Percentiles rank a stretch among this genome's conserved stretches.
phyloP scores from a whole-genome alignment of 64 coral and sea anemone genomes.

The Pocillopora damicornis region DNA sequence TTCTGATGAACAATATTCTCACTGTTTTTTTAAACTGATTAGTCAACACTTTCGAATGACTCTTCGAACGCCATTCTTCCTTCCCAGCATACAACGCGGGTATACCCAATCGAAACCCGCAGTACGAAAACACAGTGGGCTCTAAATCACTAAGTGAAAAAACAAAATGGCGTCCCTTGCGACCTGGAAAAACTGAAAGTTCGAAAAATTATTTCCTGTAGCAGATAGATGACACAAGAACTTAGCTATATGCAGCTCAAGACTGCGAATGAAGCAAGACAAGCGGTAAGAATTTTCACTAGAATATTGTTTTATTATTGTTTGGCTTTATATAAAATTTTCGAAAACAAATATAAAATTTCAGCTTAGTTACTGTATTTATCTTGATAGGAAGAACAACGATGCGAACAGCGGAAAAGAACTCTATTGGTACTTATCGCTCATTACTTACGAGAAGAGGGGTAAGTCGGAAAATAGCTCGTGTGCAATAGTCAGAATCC shows the following conservation, averaged over 20 bases:
- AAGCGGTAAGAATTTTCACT: conserved; percentile 51
- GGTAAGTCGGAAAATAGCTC: conserved; percentile 35
- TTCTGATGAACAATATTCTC: conserved; percentile 16
- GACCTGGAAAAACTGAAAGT: conserved; percentile 1
- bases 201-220: background rate
- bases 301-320: too few relatives aligned
- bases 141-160: background rate
- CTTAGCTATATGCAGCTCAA: conserved; percentile 96
- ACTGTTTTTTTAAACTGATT: background rate
- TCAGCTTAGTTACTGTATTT: conserved; percentile 9
- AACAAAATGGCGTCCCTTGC: conserved; percentile 63
- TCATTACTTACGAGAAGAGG: conserved; percentile 79
- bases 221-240: conserved; percentile 79
- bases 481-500: too few relatives aligned
- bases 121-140: background rate
- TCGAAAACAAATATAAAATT: too few relatives aligned
- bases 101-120: background rate
- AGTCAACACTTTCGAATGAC: background rate
- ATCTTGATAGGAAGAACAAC: conserved; percentile 63
- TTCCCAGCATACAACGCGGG: background rate
- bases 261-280: conserved; percentile 95
- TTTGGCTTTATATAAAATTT: too few relatives aligned
- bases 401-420: conserved; percentile 87
- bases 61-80: conserved; percentile 26
- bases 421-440: conserved; percentile 80